Base-by-base conservation (phyloP, 2,113 vertebrate species). In the Taurulus bubalis region DNA sequence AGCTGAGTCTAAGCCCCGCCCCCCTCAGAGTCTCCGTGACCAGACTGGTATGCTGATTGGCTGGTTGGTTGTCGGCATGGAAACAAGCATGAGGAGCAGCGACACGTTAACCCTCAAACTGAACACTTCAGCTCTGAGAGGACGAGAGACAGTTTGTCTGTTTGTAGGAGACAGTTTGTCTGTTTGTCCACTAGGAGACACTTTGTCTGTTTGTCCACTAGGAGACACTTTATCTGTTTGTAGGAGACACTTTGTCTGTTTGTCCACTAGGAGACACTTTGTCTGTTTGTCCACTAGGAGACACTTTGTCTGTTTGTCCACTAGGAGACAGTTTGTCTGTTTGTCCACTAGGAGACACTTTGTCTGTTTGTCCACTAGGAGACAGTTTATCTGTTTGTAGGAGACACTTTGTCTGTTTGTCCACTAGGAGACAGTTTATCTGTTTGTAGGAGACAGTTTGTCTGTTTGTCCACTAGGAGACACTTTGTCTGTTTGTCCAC, bases 11-110 rank as follows among this genome's bases (percentile, higher is more conserved):
- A 18, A 95, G 95, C 65, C 89, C 96, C 32, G 91, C 94, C 76
- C 94, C 75, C 94, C 55, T 90, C 93, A 95, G 96, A 90, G 95
- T 96, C 1, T 87, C 96, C 0, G 89, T 36, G n/a, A 14, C 96
- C 84, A 95, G 80, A 97, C 95, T 96, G 93, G 93, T 94, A 94
- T 24, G 91, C 77, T 71, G 55, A 79, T 63, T 73, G 67, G 76
- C 30, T 80, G 73, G 26, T 84, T 71, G 34, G 18, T 80, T 75
- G 62, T 78, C n/a, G 28, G 83, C 85, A 92, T 88, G 89, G 77
- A 82, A 85, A 81, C 24, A 6, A 82, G 78, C 73, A 87, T 87
- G 73, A 67, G 51, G 53, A 36, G 10, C 36, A 36, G 26, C 10
- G 0, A 47, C 24, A 58, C 4, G 4, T 55, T 71, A 70, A 66